These are phyloP conservation scores for Pygathrix nemaeus DNA, from an alignment of 2,113 vertebrate genomes.

Conservation along the genomic window DNA sequence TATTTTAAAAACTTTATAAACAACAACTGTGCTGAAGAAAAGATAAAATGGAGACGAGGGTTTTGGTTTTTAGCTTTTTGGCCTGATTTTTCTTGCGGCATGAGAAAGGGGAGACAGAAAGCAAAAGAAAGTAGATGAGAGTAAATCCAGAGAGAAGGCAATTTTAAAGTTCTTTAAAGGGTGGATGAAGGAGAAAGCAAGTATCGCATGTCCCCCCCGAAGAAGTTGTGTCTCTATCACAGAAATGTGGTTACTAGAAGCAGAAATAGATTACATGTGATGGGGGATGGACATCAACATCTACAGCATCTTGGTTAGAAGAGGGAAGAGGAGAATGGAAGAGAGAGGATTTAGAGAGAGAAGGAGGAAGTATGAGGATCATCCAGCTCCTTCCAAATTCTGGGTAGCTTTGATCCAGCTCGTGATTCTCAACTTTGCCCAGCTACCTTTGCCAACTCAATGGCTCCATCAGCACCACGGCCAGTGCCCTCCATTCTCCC, in stretches of 20 bases:
- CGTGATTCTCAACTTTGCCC: background rate
- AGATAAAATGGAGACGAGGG: background rate
- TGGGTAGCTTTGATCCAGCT: background rate
- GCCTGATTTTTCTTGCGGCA: conserved; percentile 30
- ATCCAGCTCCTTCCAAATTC: background rate
- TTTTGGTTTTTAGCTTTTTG: conserved; percentile 20
- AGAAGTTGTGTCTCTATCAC: background rate
- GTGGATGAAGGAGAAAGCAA: background rate
- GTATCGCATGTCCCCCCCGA: background rate
- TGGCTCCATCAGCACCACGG: background rate
- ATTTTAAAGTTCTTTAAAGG: background rate
- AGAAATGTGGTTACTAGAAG: background rate
- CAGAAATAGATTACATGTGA: background rate
- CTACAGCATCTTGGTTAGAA: background rate
- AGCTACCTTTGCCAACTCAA: background rate
- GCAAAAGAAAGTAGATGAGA: background rate
- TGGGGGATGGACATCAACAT: background rate
- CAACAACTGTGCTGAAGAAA: conserved; percentile 47
- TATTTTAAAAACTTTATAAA: conserved; percentile 53
- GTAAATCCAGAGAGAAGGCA: background rate
- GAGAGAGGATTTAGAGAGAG: background rate
- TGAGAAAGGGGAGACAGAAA: background rate
- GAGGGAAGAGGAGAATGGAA: background rate
- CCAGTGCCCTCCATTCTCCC: background rate
- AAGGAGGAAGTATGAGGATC: background rate